A percentile compares a stretch with the other conserved stretches of the same genome.
These are phyloP conservation scores for Sebastiscus albofasciatus DNA, from an alignment of 2,797 vertebrate species.

Conservation along the genomic window DNA sequence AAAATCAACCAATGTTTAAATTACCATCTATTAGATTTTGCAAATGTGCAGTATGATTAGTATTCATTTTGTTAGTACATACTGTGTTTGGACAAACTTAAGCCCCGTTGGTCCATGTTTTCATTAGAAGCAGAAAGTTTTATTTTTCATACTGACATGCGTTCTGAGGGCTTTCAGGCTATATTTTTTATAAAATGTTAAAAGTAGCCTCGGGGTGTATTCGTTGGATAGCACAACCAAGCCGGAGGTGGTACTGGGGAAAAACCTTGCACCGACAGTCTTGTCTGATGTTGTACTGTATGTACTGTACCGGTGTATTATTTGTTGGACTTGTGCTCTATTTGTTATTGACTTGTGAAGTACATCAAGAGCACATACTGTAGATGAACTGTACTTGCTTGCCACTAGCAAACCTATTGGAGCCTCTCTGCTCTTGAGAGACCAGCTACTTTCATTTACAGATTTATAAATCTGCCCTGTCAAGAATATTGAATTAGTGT, in stretches of 20 bases:
- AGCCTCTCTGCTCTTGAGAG: neutral
- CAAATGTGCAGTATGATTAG: neutral
- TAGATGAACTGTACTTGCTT: neutral
- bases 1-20: neutral
- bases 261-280: neutral
- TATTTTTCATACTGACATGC: neutral
- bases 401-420: neutral
- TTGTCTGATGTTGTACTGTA: neutral
- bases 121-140: neutral
- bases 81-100: neutral
- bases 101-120: neutral
- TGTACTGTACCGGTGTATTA: neutral
- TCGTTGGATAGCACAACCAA: neutral
- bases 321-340: neutral
- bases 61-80: neutral
- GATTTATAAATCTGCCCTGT: neutral
- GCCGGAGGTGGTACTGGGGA: neutral
- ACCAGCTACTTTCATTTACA: neutral
- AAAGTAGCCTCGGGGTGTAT: neutral
- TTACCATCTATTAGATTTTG: neutral
- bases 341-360: neutral
- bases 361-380: neutral
- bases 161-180: neutral
- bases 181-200: neutral
- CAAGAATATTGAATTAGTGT: neutral